Evolutionary conservation across 2,797 vertebrate genomes (phyloP).

Genomic region (Gallinago stenura): DNA sequence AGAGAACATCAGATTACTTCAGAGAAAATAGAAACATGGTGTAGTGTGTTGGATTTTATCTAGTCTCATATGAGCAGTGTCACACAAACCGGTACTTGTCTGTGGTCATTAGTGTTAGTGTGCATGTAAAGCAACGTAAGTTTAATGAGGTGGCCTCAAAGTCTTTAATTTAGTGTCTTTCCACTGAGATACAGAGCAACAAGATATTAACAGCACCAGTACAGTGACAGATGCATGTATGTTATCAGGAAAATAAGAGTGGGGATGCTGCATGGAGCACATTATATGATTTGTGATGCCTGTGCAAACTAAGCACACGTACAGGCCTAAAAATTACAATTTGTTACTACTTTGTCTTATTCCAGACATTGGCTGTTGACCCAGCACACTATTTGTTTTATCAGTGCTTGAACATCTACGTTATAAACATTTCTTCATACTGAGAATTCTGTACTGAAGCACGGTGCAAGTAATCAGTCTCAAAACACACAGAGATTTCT

Average conservation of each 20-base stretch:
- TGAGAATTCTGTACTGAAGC: background rate
- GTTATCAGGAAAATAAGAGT: background rate
- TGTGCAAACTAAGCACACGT: background rate
- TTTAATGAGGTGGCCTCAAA: background rate
- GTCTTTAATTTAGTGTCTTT: background rate
- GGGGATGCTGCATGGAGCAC: background rate
- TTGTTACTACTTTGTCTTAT: background rate
- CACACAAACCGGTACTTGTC: background rate
- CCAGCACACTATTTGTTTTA: background rate
- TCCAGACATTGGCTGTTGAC: background rate
- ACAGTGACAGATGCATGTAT: background rate
- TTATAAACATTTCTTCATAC: background rate
- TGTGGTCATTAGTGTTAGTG: background rate
- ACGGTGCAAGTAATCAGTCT: background rate
- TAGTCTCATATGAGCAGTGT: background rate
- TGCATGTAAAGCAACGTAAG: background rate
- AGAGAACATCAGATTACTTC: background rate
- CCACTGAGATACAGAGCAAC: background rate
- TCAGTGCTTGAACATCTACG: background rate
- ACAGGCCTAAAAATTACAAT: background rate
- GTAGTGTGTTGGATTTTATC: background rate
- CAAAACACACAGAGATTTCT: background rate
- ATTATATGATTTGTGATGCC: accelerated
- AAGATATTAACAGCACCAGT: background rate
- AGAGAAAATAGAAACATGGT: background rate